Percentiles rank a stretch among this genome's conserved stretches.
Evolutionary conservation across 2,888 invertebrate genomes (phyloP).

Genomic region (Operophtera brumata): DNA sequence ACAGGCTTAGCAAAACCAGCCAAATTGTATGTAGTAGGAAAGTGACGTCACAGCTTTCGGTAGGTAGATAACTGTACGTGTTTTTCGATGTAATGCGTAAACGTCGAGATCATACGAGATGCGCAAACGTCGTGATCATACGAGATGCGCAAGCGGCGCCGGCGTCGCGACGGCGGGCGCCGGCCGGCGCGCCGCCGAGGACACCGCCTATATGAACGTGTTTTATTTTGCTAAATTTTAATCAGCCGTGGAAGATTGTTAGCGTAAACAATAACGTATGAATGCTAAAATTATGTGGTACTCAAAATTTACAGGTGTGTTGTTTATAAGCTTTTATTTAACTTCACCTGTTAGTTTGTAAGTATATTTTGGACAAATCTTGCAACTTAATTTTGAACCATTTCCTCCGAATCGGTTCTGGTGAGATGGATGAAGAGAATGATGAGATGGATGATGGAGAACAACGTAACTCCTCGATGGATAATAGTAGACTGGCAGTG

Average conservation of each 20-base stretch:
- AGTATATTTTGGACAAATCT: too few species aligned
- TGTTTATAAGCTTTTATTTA: too few species aligned
- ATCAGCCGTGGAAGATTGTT: constrained; percentile 25
- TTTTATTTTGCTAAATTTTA: constrained; percentile 41
- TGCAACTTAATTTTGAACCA: too few species aligned
- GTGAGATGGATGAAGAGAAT: too few species aligned
- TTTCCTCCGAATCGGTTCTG: too few species aligned
- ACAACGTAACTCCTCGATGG: too few species aligned
- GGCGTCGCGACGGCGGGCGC: constrained; percentile 61
- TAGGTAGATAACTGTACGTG: constrained; percentile 48
- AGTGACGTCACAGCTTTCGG: constrained; percentile 46
- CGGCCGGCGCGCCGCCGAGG: constrained; percentile 44
- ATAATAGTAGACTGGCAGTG: too few species aligned
- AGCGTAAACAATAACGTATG: constrained; percentile 11
- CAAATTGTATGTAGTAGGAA: neutral
- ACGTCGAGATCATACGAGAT: too few species aligned
- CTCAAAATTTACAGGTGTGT: constrained; percentile 4
- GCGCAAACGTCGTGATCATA: constrained; percentile 70
- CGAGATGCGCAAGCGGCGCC: constrained; percentile 66
- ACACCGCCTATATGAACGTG: constrained; percentile 46
- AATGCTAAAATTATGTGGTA: constrained; percentile 11
- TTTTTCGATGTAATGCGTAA: constrained; percentile 64
- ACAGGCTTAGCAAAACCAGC: neutral
- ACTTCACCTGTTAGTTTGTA: too few species aligned
- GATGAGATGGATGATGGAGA: too few species aligned